Base-by-base conservation (phyloP, 2,797 vertebrate species). In the Rhabdomys pumilio region DNA sequence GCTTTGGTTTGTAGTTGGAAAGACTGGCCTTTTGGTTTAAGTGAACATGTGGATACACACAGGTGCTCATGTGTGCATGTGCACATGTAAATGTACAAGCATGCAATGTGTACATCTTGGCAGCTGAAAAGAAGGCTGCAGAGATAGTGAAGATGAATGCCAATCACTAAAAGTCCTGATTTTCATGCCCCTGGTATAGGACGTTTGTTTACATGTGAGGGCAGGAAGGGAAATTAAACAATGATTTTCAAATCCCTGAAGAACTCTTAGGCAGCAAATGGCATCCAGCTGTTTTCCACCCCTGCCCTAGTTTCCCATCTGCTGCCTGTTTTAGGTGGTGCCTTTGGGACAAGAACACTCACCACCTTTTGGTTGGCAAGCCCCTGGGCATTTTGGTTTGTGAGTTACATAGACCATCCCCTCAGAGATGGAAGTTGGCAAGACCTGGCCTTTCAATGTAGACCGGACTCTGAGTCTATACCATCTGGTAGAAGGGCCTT, bases 211-310 rank as follows among this genome's bases (percentile, higher is more conserved):
- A 95, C 83, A 96, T 7, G 65, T 91, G 72, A 93, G 93, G 91
- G 75, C 3, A 19, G 72, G 85, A 96, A 97, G 90, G 50, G 55
- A 96, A 95, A 96, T 94, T 93, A 91, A 98, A 95, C 89, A 96
- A 95, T 95, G 80, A 93, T 97, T 50, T 96, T 92, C 95, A 95
- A 96, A 86, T 90, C 97, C 92, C 96, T 61, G 67, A 57, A 92
- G 97, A 96, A 77, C 89, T 91, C 77, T 95, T 93, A 94, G 20
- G 53, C 63, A 91, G 96, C 83, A 95, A 97, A 96, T 95, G 80
- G 86, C 95, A 95, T 76, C 95, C 97, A 98, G 98, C 96, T 97
- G 92, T 96, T 97, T 95, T 61, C 93, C 91, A 94, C 89, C 92
- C 79, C 55, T 90, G 67, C 76, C 91, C 96, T 91, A 90, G 61